These are phyloP conservation scores for Austrolebias charrua DNA, from an alignment of 2,797 vertebrate genomes.

Conservation along the genomic window DNA sequence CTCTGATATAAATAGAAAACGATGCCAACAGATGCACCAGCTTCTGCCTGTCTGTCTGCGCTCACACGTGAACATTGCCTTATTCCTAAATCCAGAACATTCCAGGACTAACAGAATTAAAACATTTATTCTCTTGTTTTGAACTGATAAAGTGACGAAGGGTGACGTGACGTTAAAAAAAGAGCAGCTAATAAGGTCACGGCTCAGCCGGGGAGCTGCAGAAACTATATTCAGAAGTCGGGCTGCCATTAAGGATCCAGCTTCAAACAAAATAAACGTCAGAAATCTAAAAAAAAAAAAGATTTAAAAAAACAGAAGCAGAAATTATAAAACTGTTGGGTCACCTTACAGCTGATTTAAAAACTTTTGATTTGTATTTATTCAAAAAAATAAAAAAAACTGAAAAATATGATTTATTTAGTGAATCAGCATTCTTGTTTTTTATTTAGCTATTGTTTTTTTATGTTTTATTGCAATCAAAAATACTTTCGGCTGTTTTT, in stretches of 20 bases:
- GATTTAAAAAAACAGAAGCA: neutral
- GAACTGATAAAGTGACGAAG: slow-evolving; percentile 2
- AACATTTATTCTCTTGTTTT: neutral
- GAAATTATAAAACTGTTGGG: too few species aligned
- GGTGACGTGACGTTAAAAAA: neutral
- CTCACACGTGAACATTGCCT: slow-evolving; percentile 23
- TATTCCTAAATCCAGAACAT: slow-evolving; percentile 44
- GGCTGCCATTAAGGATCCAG: neutral
- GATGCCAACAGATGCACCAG: slow-evolving; percentile 80
- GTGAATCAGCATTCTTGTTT: too few species aligned
- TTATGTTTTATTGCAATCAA: too few species aligned
- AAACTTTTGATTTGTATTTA: too few species aligned
- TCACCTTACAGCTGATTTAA: too few species aligned
- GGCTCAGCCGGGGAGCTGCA: slow-evolving; percentile 56
- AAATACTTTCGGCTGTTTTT: too few species aligned
- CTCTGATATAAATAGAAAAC: slow-evolving; percentile 83
- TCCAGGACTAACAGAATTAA: slow-evolving; percentile 37
- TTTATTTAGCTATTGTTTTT: too few species aligned
- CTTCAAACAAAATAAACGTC: neutral
- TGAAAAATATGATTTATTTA: too few species aligned
- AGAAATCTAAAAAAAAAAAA: slow-evolving; percentile 1
- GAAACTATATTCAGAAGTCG: slow-evolving; percentile 68
- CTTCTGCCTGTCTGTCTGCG: slow-evolving; percentile 70
- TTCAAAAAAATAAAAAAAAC: too few species aligned
- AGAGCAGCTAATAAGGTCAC: slow-evolving; percentile 63